A percentile compares a stretch with the other conserved stretches of the same genome.
phyloP scores from a whole-genome alignment of 1,140 invertebrate species.

The Meloidogyne exigua region DNA sequence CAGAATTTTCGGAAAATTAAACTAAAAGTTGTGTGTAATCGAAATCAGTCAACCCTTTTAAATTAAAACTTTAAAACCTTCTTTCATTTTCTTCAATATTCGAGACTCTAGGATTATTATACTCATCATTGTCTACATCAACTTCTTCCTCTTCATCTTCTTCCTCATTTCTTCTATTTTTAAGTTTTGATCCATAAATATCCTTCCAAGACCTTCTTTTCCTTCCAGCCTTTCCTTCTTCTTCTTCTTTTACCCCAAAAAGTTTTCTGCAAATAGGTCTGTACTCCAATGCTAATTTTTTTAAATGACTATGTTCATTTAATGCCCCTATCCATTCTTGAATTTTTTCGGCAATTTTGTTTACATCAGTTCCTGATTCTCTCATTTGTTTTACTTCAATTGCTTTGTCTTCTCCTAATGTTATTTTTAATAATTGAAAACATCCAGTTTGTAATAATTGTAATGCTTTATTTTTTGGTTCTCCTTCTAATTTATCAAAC shows the following conservation, averaged over 20 bases:
- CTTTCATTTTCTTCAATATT: slow-evolving; percentile 15
- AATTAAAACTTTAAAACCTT: no score
- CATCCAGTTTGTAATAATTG: slow-evolving; percentile 43
- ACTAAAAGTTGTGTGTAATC: no score
- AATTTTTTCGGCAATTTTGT: slow-evolving; percentile 37
- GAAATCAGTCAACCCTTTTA: no score
- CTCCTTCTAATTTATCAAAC: slow-evolving; percentile 33
- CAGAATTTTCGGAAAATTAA: no score
- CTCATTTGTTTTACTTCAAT: slow-evolving; percentile 47
- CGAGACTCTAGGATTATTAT: slow-evolving; percentile 1
- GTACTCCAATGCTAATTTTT: slow-evolving; percentile 35
- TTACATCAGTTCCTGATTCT: slow-evolving; percentile 37
- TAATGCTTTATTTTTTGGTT: slow-evolving; percentile 41
- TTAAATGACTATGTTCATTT: slow-evolving; percentile 45
- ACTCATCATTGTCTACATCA: background rate
- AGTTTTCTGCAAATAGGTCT: slow-evolving; percentile 34
- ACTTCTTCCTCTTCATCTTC: slow-evolving; percentile 9
- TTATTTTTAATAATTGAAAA: slow-evolving; percentile 31
- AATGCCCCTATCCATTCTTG: slow-evolving; percentile 34
- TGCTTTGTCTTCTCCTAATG: slow-evolving; percentile 49
- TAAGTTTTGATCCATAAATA: slow-evolving; percentile 9
- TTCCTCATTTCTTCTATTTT: slow-evolving; percentile 3
- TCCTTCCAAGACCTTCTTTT: slow-evolving; percentile 20
- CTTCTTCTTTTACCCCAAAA: slow-evolving; percentile 27
- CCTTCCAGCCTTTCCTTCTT: background rate